Conservation (phyloP, 2,888 invertebrate species). For the Caenorhabditis drosophilae region DNA sequence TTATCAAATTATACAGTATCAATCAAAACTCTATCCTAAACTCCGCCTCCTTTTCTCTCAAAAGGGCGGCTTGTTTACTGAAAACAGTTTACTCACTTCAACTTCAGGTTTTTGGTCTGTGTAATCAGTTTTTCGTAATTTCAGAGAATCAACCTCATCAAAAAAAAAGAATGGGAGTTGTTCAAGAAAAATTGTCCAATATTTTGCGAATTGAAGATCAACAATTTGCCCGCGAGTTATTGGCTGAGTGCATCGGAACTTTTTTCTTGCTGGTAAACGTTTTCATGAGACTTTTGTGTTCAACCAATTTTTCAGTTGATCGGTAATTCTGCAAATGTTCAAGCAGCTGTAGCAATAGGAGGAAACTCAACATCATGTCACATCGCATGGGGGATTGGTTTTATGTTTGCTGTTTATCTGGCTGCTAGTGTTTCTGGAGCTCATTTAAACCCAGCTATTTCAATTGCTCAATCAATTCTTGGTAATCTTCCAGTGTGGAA, state of each 20-base stretch:
- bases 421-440: slow-evolving; percentile 63
- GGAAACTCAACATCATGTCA: slow-evolving; percentile 54
- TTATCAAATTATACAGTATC: too few species aligned
- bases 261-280: slow-evolving; percentile 58
- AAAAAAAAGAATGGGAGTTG: slow-evolving; percentile 21
- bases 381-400: slow-evolving; percentile 67
- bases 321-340: slow-evolving; percentile 65
- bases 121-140: too few species aligned
- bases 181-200: slow-evolving; percentile 47
- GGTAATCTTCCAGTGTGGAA: slow-evolving; percentile 54
- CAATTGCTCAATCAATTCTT: slow-evolving; percentile 53
- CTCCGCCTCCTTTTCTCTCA: too few species aligned
- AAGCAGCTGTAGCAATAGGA: slow-evolving; percentile 51
- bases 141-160: too few species aligned
- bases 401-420: slow-evolving; percentile 65
- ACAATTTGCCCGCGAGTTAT: slow-evolving; percentile 51
- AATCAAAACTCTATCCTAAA: too few species aligned
- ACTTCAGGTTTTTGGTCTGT: too few species aligned
- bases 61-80: too few species aligned
- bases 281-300: not conserved
- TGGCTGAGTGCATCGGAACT: slow-evolving; percentile 66
- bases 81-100: too few species aligned
- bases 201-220: slow-evolving; percentile 51
- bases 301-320: slow-evolving; percentile 51
- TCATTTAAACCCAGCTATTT: slow-evolving; percentile 65